A percentile compares a stretch with the other conserved stretches of the same genome.
These are phyloP conservation scores for Cepphus grylle DNA, from an alignment of 2,113 vertebrate species.

Conservation along the genomic window DNA sequence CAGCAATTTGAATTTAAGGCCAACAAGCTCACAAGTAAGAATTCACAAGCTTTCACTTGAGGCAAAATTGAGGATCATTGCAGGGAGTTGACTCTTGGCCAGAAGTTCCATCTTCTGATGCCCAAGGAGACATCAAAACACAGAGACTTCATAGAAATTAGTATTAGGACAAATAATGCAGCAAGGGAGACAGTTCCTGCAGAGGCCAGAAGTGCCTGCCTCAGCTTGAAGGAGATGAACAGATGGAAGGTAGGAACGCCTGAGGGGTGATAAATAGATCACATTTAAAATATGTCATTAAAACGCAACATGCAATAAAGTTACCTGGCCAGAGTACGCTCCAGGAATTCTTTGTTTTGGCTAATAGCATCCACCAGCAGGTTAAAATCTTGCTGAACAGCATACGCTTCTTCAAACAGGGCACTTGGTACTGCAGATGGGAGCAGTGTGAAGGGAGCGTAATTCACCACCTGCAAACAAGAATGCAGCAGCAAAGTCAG, in stretches of 20 bases:
- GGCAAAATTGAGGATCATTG: background rate
- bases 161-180: background rate
- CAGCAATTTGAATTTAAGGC: background rate
- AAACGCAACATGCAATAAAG: fast-evolving
- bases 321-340: slow-evolving; percentile 85
- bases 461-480: slow-evolving; percentile 82
- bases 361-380: slow-evolving; percentile 88
- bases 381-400: slow-evolving; percentile 89
- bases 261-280: background rate
- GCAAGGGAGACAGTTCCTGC: background rate
- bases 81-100: background rate
- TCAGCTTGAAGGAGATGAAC: background rate
- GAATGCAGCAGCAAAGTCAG: background rate
- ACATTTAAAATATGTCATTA: background rate
- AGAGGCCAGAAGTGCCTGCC: background rate
- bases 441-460: slow-evolving; percentile 88
- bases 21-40: background rate
- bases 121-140: background rate
- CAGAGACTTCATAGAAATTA: background rate
- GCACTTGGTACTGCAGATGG: slow-evolving; percentile 81
- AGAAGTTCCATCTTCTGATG: background rate
- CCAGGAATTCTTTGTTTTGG: slow-evolving; percentile 82
- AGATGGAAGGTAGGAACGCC: background rate
- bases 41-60: background rate
- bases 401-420: slow-evolving; percentile 83